Conservation (phyloP, 2,113 vertebrate species). For the Lagopus leucura region DNA sequence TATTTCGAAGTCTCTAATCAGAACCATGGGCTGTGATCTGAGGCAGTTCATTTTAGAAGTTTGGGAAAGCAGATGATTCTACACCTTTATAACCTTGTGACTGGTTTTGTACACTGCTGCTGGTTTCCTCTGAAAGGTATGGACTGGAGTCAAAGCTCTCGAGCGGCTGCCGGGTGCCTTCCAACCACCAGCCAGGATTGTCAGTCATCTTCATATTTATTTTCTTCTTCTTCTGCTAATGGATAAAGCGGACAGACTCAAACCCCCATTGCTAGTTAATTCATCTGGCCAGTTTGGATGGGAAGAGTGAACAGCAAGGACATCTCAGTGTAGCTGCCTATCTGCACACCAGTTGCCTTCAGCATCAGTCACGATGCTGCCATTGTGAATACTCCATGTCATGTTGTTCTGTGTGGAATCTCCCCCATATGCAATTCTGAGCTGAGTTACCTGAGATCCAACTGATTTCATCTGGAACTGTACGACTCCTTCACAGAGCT, state of each 20-base stretch:
- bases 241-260: background rate
- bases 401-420: background rate
- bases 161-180: too few relatives aligned
- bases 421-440: background rate
- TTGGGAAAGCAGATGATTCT: background rate
- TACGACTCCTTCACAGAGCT: background rate
- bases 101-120: background rate
- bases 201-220: background rate
- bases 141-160: background rate
- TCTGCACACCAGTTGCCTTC: background rate
- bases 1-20: conserved; percentile 10
- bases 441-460: background rate
- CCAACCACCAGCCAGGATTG: background rate
- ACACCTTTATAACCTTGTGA: background rate
- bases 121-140: background rate
- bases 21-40: background rate
- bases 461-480: background rate
- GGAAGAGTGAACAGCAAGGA: background rate
- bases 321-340: background rate
- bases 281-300: background rate
- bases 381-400: background rate
- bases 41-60: background rate
- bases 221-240: background rate
- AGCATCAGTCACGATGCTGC: background rate
- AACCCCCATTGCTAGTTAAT: background rate